Evolutionary conservation across 2,888 invertebrate genomes (phyloP), one percentile per base, ranked within the genome.

Genomic region (Conops quadrifasciatus): DNA sequence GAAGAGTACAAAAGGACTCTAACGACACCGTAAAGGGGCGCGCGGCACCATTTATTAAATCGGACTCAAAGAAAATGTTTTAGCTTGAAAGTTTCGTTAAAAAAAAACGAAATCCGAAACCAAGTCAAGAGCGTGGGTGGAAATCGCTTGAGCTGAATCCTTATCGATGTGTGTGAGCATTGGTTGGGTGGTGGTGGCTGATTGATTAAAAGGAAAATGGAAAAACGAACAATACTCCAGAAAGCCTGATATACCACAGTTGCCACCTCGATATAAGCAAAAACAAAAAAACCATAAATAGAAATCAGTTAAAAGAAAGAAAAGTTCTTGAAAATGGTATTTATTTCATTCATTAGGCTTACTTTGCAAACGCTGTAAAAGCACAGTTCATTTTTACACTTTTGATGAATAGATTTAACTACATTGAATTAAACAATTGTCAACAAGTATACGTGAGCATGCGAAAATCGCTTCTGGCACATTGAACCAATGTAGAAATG

Each of bases 51-150:
- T 21, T 21, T 24, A 43, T 49, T 26, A 51, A 68, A 36, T 21
- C 68, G 49, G 62, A 68, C 68, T 68, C 60, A 62, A 60, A 30
- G 28, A 16, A 28, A 26, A 30, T 16, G 49, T 49, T 30, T 21
- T 51, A 68, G 49, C 60, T 60, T 60, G 30, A 60, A 47, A 36
- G 26, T 58, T 24, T 28, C 26, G 58, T 21, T 49, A 28, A 60
- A 68, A 49, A 30, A 21, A 16, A 15, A 30, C 15, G 36, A 36
- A 62, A 68, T n/a, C 51, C 30, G 62, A 68, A 51, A 51, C 51
- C 60, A 51, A 59, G 21, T 30, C 28, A 47, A 51, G 62, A 13
- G 49, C 51, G 21, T 13, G 51, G 51, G 56, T 24, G 47, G 19
- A 43, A 62, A 62, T 13, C 45, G 65, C 21, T 49, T 24, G 65